Evolutionary conservation across 2,888 invertebrate species (phyloP).

Genomic region (Cheilosia scutellata): DNA sequence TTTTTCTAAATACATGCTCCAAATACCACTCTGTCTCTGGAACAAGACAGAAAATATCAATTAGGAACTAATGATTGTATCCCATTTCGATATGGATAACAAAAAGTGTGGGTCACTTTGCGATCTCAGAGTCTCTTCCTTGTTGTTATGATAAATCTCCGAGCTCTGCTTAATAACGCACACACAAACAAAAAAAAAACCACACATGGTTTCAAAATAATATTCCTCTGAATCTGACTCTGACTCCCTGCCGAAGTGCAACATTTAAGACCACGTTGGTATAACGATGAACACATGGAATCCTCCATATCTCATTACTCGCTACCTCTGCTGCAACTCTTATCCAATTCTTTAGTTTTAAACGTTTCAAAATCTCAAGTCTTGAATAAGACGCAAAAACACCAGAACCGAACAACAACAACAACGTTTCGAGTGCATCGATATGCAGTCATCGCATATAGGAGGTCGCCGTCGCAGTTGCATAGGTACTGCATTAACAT

Average conservation of each 20-base stretch:
- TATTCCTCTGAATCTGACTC: constrained; percentile 16
- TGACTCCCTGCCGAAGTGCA: constrained; percentile 70
- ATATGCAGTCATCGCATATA: constrained; percentile 47
- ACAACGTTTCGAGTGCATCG: constrained; percentile 62
- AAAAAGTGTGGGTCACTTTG: neutral
- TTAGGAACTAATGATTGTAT: neutral
- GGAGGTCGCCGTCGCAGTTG: constrained; percentile 41
- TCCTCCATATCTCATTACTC: constrained; percentile 65
- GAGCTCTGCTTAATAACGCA: constrained; percentile 1
- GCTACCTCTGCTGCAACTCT: constrained; percentile 46
- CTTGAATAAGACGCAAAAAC: constrained; percentile 26
- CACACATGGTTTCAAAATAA: constrained; percentile 61
- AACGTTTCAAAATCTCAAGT: constrained; percentile 39
- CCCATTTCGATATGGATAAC: neutral
- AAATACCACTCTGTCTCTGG: neutral
- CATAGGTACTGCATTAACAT: constrained; percentile 57
- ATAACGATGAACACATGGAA: constrained; percentile 74
- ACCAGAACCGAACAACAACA: constrained; percentile 13
- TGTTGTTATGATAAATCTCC: neutral
- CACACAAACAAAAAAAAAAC: constrained; percentile 15
- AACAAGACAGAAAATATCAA: neutral
- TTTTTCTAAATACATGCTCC: neutral
- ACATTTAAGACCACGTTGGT: constrained; percentile 72
- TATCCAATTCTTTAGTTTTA: constrained; percentile 26
- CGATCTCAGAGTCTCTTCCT: neutral